These are phyloP conservation scores for Drosophila atripex DNA, from an alignment of 2,888 invertebrate genomes.

Conservation along the genomic window DNA sequence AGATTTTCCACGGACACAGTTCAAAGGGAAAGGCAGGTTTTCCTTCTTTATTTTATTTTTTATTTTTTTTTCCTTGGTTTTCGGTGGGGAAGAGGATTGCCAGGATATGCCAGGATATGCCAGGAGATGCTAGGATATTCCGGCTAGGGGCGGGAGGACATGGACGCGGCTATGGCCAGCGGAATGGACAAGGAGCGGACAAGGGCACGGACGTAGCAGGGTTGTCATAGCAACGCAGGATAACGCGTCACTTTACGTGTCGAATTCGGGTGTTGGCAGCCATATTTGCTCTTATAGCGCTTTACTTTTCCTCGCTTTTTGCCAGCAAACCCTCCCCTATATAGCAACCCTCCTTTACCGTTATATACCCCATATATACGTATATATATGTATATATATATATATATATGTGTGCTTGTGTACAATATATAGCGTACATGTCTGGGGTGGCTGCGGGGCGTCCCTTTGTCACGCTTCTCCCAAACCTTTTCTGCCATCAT, in stretches of 20 bases:
- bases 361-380: not conserved
- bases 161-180: not conserved
- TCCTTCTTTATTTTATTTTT: too few relatives aligned
- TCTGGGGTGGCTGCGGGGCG: constrained; percentile 28
- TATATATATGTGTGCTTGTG: not conserved
- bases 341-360: constrained; percentile 7
- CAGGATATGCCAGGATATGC: not conserved
- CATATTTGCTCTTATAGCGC: constrained; percentile 83
- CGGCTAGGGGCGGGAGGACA: not conserved
- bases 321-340: constrained; percentile 34
- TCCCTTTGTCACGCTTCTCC: not conserved
- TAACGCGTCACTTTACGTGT: constrained; percentile 84
- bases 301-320: constrained; percentile 73
- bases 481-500: not conserved
- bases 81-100: not conserved
- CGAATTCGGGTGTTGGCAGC: constrained; percentile 84
- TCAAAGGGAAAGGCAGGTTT: constrained; percentile 11
- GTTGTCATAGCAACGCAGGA: constrained; percentile 83
- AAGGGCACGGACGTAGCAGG: constrained; percentile 24
- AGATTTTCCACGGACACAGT: constrained; percentile 5
- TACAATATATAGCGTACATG: constrained; percentile 15
- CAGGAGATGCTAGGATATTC: not conserved
- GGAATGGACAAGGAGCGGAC: not conserved
- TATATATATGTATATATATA: not conserved
- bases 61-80: constrained; percentile 6